Percentiles rank a stretch among this genome's conserved stretches.
Conservation (phyloP, 2,888 invertebrate species). For the Tipula lateralis region DNA sequence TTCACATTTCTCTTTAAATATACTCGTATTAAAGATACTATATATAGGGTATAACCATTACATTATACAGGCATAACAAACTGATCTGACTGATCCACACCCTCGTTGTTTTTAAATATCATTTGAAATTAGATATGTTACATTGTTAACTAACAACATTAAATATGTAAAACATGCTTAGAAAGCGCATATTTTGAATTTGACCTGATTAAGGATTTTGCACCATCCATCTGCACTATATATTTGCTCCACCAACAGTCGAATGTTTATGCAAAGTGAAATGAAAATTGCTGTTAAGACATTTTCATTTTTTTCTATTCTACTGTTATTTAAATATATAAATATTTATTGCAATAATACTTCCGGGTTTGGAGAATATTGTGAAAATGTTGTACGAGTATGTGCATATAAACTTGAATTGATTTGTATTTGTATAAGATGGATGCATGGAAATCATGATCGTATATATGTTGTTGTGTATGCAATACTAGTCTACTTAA, state of each 20-base stretch:
- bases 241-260: not conserved
- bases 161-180: not conserved
- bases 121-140: slow-evolving; percentile 15
- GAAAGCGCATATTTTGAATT: not conserved
- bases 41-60: no score
- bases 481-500: no score
- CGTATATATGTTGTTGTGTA: not conserved
- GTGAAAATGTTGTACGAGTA: not conserved
- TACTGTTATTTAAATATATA: not conserved
- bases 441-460: not conserved
- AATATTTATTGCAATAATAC: not conserved
- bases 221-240: not conserved
- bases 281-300: not conserved
- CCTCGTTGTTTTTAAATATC: not conserved
- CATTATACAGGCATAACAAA: not conserved
- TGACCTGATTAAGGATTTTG: not conserved
- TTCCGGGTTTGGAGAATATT: slow-evolving; percentile 5
- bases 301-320: not conserved
- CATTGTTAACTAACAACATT: no score
- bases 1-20: not conserved
- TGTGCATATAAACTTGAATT: not conserved
- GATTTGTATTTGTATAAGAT: not conserved
- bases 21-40: no score
- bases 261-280: not conserved
- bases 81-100: not conserved